Conservation (phyloP, 2,888 invertebrate species). For the Ischnus inquisitorius region DNA sequence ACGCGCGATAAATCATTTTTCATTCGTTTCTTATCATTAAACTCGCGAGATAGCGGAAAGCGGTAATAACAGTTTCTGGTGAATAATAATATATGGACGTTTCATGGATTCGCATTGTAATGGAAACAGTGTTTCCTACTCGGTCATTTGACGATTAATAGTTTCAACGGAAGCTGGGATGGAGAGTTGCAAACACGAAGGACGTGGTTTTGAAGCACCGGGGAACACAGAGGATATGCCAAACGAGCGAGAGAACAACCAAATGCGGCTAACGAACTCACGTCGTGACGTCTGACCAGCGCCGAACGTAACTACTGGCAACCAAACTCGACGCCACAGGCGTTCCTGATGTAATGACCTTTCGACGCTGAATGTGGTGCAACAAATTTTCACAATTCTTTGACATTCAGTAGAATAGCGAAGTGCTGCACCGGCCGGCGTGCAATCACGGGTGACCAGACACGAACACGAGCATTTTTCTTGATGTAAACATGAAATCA, state of each 20-base stretch:
- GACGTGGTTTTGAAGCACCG: background rate
- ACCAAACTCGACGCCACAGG: background rate
- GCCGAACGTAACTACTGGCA: slow-evolving; percentile 20
- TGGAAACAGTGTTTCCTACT: slow-evolving; percentile 6
- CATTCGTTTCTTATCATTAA: too few species aligned
- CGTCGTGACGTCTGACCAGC: slow-evolving; percentile 39
- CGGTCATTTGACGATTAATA: slow-evolving; percentile 30
- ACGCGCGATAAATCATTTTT: background rate
- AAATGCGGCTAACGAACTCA: slow-evolving; percentile 37
- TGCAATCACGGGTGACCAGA: too few species aligned
- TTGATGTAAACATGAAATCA: too few species aligned
- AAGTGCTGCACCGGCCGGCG: too few species aligned
- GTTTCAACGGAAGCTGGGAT: slow-evolving; percentile 26
- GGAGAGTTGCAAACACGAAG: slow-evolving; percentile 24
- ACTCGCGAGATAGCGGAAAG: too few species aligned
- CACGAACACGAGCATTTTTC: too few species aligned
- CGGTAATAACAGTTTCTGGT: background rate
- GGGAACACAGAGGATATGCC: slow-evolving; percentile 15
- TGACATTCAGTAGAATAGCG: too few species aligned
- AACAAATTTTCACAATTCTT: background rate
- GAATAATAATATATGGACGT: background rate
- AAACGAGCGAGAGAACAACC: slow-evolving; percentile 36
- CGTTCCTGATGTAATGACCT: slow-evolving; percentile 19
- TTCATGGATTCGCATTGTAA: background rate
- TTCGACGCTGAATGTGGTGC: background rate